Conservation (phyloP, 2,113 vertebrate species). For the Tetraodon nigroviridis region DNA sequence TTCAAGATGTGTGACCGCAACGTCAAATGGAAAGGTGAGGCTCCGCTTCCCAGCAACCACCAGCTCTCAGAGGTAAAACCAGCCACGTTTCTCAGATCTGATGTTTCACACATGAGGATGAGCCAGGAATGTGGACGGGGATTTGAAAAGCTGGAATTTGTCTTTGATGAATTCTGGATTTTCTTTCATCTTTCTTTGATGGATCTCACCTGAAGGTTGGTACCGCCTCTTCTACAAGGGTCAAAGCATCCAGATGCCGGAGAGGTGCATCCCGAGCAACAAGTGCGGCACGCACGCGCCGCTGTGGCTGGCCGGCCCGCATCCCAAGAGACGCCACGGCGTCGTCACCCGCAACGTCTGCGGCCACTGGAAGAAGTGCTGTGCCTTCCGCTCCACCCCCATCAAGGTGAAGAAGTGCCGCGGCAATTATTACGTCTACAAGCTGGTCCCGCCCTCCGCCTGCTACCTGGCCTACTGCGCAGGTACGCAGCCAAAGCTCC, state of each 20-base stretch:
- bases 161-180: not conserved
- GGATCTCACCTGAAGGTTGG: slow-evolving; percentile 30
- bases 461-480: slow-evolving; percentile 28
- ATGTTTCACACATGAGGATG: too few species aligned
- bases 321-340: slow-evolving; percentile 34
- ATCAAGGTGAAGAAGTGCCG: slow-evolving; percentile 58
- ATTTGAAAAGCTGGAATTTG: not conserved
- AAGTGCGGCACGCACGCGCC: slow-evolving; percentile 50
- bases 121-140: too few species aligned
- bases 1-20: slow-evolving; percentile 40
- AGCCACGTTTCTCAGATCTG: too few species aligned
- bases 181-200: not conserved
- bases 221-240: slow-evolving; percentile 53
- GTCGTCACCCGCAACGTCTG: slow-evolving; percentile 45
- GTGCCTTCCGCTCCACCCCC: slow-evolving; percentile 40
- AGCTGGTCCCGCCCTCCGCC: not conserved
- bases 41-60: too few species aligned
- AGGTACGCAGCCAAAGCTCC: slow-evolving; percentile 1
- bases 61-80: too few species aligned
- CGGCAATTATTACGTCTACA: slow-evolving; percentile 21
- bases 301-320: slow-evolving; percentile 49
- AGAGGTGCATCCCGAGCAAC: slow-evolving; percentile 40
- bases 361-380: slow-evolving; percentile 51
- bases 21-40: slow-evolving; percentile 43
- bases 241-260: slow-evolving; percentile 56